Base-by-base conservation (phyloP, 2,113 vertebrate species). In the Myodes glareolus region DNA sequence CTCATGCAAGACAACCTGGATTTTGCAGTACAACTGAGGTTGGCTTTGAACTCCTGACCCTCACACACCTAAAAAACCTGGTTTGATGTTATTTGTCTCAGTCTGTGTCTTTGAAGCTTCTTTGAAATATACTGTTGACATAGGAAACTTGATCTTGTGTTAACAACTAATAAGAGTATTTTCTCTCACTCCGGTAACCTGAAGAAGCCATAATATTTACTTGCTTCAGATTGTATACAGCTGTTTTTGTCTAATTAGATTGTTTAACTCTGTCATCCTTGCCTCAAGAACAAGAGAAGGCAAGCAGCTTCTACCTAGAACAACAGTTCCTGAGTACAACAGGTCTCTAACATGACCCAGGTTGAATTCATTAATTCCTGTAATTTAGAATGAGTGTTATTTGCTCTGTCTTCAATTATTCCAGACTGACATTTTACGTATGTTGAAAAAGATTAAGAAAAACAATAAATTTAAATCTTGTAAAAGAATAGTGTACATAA, bases 121-220 rank as follows among this genome's bases (percentile, higher is more conserved):
- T 45, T 67, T 97, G 92, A 95, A 95, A 78, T 65, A 92, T 36
- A 31, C 4, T 93, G 25, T 81, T 84, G n/a, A 45, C 63, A 80
- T 61, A 80, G 63, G 42, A 93, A 92, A 21, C 27, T 55, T 29
- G 36, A 12, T 39, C 33, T 50, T 31, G 29, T 65, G 31, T 3
- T 77, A 31, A 17, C 39, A 42, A 61, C 39, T 86, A 91, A 81
- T 67, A 72, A 61, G 73, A 82, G 88, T 14, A 21, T 58, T 87
- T 93, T 31, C 0, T 91, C 17, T 97, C 31, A 93, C 87, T 87
- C 31, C 17, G 52, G 11, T 67, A 76, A 88, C 8, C 36, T 95
- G 16, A 21, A 85, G 80, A 90, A 90, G 88, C 11, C 45, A 72
- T 31, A 68, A 27, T 63, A 21, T 84, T 93, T 90, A 3, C 61